Evolutionary conservation across 2,797 vertebrate species (phyloP), one percentile per base, ranked within the genome.

Genomic region (Peromyscus attwateri): DNA sequence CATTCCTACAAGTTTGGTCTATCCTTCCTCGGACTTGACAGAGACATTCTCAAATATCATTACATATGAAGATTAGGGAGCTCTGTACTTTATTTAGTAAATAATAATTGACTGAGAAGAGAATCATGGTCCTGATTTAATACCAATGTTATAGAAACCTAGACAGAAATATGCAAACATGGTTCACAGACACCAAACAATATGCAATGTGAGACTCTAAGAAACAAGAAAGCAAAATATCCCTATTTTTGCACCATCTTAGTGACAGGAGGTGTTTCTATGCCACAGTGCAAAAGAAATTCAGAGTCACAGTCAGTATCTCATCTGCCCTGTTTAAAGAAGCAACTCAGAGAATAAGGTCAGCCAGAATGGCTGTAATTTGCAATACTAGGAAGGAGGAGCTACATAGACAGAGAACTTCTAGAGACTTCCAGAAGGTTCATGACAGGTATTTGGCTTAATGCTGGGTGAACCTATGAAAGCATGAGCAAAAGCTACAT

Each of bases 101-200:
- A 91, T 29, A 83, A 49, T 37, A 80, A 64, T 3, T 37, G 10
- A 89, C 31, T 34, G 0, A 17, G 55, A 11, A 57, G 46, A 87
- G 37, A 87, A 91, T 37, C 40, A 0, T 12, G 8, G 3, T 91
- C 14, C 49, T 40, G 37, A 57, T 87, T 55, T 11, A 71, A 21
- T 27, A 17, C 34, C 23, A 49, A 68, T 85, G 31, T 68, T 68
- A 84, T 4, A 87, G 49, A 87, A 68, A 29, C 3, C 19, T 57
- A 84, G 31, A 77, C 2, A 82, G 87, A 89, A 92, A 46, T 40
- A 83, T 21, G 57, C 13, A 62, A 57, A 27, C 40, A 57, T 92
- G 66, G 40, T 81, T 85, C 93, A 81, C 52, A 96, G 52, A 90
- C 17, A 79, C 37, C 71, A 88, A 73, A 94, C 3, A 88, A 79